These are phyloP conservation scores for Oreochromis grahami DNA, from an alignment of 2,797 vertebrate species.

Conservation along the genomic window DNA sequence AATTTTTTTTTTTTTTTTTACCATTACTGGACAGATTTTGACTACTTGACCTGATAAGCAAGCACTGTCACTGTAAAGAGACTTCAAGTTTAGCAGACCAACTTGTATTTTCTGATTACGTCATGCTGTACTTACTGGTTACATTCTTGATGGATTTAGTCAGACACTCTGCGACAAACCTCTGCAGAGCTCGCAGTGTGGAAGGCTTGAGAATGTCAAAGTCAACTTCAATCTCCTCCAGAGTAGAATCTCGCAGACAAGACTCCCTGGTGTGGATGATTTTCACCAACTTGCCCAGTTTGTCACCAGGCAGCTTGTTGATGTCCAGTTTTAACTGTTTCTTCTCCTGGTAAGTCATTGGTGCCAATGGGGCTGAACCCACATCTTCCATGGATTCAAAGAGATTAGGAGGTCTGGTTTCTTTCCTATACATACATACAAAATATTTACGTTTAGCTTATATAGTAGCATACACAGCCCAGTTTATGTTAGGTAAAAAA, in stretches of 20 bases:
- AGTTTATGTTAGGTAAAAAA: neutral
- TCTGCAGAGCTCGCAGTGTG: conserved; percentile 84
- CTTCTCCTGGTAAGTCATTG: conserved; percentile 89
- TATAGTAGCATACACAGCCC: neutral
- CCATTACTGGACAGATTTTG: neutral
- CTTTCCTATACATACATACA: conserved; percentile 44
- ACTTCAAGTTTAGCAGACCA: neutral
- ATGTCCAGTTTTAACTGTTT: conserved; percentile 85
- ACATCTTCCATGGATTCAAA: conserved; percentile 37
- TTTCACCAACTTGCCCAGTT: conserved; percentile 81
- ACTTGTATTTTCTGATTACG: neutral
- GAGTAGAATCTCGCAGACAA: conserved; percentile 68
- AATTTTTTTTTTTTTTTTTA: neutral
- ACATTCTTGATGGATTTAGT: conserved; percentile 71
- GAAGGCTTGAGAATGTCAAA: conserved; percentile 86
- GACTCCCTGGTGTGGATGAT: conserved; percentile 86
- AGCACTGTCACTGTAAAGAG: neutral
- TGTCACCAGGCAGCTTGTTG: conserved; percentile 86
- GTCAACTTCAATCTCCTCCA: conserved; percentile 87
- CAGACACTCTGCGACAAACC: conserved; percentile 80
- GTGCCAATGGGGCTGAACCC: conserved; percentile 60
- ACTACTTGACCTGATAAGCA: neutral
- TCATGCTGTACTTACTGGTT: conserved; percentile 66
- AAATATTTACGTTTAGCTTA: neutral
- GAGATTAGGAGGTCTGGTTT: conserved; percentile 12